These are phyloP conservation scores for Naja naja DNA, from an alignment of 2,113 vertebrate genomes.

Conservation along the genomic window DNA sequence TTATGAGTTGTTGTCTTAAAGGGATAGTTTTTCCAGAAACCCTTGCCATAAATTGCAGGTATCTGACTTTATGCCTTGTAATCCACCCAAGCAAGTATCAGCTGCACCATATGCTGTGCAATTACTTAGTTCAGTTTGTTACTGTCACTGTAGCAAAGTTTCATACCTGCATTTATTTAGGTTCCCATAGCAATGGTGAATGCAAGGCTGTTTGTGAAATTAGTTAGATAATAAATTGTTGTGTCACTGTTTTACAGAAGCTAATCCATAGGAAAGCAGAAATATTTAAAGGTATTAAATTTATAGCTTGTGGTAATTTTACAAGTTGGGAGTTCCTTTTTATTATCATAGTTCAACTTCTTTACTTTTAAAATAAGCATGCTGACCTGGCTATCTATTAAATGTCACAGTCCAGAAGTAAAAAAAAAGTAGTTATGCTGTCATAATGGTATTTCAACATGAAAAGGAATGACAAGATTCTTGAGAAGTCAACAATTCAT, in stretches of 20 bases:
- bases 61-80: background rate
- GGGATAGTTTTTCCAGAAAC: background rate
- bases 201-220: background rate
- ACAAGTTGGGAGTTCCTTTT: background rate
- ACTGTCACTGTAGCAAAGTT: background rate
- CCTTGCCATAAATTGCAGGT: background rate
- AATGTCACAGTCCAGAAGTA: background rate
- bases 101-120: background rate
- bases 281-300: background rate
- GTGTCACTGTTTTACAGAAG: background rate
- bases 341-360: background rate
- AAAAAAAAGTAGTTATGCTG: constrained; percentile 5
- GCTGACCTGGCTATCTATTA: background rate
- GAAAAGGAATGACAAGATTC: constrained; percentile 22
- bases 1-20: background rate
- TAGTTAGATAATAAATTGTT: background rate
- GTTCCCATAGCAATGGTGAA: background rate
- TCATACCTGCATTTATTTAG: background rate
- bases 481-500: constrained; percentile 35
- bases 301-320: background rate
- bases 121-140: background rate
- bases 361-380: constrained; percentile 17
- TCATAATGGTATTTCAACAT: constrained; percentile 14
- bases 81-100: background rate
- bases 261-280: background rate